A percentile compares a stretch with the other conserved stretches of the same genome.
Conservation (phyloP, 2,888 invertebrate genomes). For the Epinotia brunnichana region DNA sequence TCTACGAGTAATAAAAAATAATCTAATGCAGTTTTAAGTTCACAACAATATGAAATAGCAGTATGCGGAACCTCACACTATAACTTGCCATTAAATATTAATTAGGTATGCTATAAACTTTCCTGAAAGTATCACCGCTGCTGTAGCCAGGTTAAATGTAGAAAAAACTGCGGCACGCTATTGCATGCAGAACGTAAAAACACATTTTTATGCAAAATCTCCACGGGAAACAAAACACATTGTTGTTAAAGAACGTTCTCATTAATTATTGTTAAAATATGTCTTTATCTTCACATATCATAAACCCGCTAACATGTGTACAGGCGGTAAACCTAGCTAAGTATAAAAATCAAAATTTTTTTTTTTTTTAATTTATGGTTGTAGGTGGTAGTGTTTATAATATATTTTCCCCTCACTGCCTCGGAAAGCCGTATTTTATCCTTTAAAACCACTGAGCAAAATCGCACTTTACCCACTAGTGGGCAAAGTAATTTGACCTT, state of each 20-base stretch:
- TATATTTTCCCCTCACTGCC: no score
- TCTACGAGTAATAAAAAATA: no score
- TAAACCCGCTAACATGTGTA: no score
- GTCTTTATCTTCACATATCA: no score
- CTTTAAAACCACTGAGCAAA: no score
- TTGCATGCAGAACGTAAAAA: conserved; percentile 30
- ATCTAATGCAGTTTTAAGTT: background rate
- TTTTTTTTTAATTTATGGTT: no score
- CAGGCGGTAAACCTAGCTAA: no score
- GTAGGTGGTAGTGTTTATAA: no score
- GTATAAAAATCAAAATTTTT: no score
- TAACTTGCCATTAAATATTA: conserved; percentile 33
- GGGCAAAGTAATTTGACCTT: no score
- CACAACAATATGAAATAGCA: background rate
- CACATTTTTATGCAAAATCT: conserved; percentile 30
- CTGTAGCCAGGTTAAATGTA: conserved; percentile 6
- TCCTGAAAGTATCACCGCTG: conserved; percentile 31
- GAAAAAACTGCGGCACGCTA: conserved; percentile 33
- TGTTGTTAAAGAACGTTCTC: background rate
- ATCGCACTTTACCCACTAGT: no score
- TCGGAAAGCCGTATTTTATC: no score
- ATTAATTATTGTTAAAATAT: background rate
- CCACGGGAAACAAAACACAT: conserved; percentile 3
- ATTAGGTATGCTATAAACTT: conserved; percentile 38
- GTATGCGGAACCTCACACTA: conserved; percentile 2